phyloP scores from a whole-genome alignment of 2,888 invertebrate genomes.

The Prosopocoilus inquinatus region DNA sequence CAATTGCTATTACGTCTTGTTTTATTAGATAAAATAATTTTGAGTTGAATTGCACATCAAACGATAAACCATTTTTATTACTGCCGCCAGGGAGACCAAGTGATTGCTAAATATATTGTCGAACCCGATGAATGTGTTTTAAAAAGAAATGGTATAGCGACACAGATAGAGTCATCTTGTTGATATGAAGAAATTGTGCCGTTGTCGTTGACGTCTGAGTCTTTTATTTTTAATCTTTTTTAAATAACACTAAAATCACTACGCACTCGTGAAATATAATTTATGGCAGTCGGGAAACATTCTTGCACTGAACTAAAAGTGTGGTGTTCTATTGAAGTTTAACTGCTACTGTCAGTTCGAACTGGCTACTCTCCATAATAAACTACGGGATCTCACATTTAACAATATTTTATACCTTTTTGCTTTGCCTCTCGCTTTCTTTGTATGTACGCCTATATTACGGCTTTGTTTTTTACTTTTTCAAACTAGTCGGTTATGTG shows the following conservation, averaged over 20 bases:
- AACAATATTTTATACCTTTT: conserved; percentile 40
- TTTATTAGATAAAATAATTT: too few relatives aligned
- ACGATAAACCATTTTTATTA: too few relatives aligned
- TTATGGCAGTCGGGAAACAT: conserved; percentile 48
- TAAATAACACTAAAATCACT: conserved; percentile 47
- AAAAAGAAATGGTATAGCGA: conserved; percentile 17
- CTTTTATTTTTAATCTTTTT: conserved; percentile 26
- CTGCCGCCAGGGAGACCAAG: too few relatives aligned
- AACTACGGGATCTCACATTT: conserved; percentile 50
- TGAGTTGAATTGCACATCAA: too few relatives aligned
- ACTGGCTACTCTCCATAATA: conserved; percentile 44
- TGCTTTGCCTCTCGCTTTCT: conserved; percentile 7
- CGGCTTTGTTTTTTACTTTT: neutral
- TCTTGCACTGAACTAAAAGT: conserved; percentile 43
- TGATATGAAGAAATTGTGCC: conserved; percentile 50
- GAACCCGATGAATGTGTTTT: neutral
- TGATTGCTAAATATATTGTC: conserved; percentile 11
- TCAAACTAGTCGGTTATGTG: too few relatives aligned
- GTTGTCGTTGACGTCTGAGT: conserved; percentile 41
- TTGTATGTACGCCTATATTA: conserved; percentile 29
- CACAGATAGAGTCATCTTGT: conserved; percentile 38
- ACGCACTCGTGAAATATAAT: conserved; percentile 41
- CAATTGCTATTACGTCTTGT: too few relatives aligned
- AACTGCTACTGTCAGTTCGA: conserved; percentile 41
- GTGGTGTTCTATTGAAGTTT: conserved; percentile 35